A percentile compares a stretch with the other conserved stretches of the same genome.
phyloP scores from a whole-genome alignment of 1,140 invertebrate genomes.

The Popillia japonica region DNA sequence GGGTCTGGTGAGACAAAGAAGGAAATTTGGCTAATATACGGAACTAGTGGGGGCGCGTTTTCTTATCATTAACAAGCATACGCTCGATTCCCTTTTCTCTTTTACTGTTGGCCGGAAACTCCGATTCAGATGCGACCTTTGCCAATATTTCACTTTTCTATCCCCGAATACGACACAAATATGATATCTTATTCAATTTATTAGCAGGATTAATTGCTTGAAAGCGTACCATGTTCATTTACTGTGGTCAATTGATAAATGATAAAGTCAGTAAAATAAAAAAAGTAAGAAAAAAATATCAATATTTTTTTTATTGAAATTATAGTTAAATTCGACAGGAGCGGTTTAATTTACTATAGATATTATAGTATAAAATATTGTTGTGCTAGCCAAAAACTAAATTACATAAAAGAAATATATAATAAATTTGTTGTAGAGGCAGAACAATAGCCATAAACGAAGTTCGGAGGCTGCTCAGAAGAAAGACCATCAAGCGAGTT shows the following conservation, averaged over 20 bases:
- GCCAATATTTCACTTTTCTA: constrained; percentile 2
- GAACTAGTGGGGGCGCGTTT: background rate
- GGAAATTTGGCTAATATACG: constrained; percentile 10
- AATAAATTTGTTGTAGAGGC: constrained; percentile 11
- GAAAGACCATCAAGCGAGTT: constrained; percentile 47
- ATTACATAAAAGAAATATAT: background rate
- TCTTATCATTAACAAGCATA: constrained; percentile 11
- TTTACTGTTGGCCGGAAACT: background rate
- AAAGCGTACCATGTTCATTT: constrained; percentile 1
- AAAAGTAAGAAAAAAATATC: too few species aligned
- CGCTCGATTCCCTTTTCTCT: background rate
- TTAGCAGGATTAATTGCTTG: background rate
- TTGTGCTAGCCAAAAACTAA: background rate
- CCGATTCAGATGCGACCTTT: background rate
- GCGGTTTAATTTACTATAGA: too few species aligned
- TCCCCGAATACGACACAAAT: background rate
- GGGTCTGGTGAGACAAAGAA: background rate
- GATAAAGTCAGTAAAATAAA: too few species aligned
- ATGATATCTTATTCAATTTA: background rate
- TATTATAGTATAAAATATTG: too few species aligned
- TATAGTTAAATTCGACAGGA: too few species aligned
- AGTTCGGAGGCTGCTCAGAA: constrained; percentile 26
- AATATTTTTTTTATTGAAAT: too few species aligned
- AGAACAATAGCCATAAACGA: background rate
- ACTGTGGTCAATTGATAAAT: background rate